Conservation (phyloP, 2,797 vertebrate genomes). For the Threskiornis aethiopicus region DNA sequence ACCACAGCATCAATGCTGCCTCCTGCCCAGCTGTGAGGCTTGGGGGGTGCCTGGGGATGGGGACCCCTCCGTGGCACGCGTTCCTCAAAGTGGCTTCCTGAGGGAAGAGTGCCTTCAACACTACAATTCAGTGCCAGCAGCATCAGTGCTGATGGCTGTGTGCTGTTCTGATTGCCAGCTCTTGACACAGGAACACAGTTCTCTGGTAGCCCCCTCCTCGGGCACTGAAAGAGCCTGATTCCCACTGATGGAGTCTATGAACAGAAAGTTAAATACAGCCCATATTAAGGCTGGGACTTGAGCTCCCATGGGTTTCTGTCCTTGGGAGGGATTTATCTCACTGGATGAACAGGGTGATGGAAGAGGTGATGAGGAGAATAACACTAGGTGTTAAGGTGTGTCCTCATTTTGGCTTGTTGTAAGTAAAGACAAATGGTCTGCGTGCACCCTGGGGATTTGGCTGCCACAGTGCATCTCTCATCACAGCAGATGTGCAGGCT, state of each 20-base stretch:
- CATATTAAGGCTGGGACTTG: not conserved
- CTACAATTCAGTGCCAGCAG: not conserved
- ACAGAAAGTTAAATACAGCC: not conserved
- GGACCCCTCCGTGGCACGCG: rapidly evolving
- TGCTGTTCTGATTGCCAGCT: not conserved
- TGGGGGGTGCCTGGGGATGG: not conserved
- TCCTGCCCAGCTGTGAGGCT: not conserved
- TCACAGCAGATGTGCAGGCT: not conserved
- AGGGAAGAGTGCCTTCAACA: not conserved
- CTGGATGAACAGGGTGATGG: not conserved
- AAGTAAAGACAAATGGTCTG: not conserved
- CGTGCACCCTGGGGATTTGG: not conserved
- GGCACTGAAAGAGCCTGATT: not conserved
- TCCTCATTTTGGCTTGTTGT: not conserved
- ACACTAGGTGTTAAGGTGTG: not conserved
- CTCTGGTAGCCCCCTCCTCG: not conserved
- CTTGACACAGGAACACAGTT: rapidly evolving
- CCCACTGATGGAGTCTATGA: not conserved
- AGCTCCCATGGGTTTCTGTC: not conserved
- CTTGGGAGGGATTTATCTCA: not conserved
- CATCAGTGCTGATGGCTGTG: not conserved
- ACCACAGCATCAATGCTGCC: rapidly evolving
- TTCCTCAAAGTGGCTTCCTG: not conserved
- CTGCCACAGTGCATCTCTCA: not conserved
- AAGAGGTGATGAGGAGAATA: not conserved